Conservation (phyloP, 2,113 vertebrate genomes). For the Ariopsis seemanni region DNA sequence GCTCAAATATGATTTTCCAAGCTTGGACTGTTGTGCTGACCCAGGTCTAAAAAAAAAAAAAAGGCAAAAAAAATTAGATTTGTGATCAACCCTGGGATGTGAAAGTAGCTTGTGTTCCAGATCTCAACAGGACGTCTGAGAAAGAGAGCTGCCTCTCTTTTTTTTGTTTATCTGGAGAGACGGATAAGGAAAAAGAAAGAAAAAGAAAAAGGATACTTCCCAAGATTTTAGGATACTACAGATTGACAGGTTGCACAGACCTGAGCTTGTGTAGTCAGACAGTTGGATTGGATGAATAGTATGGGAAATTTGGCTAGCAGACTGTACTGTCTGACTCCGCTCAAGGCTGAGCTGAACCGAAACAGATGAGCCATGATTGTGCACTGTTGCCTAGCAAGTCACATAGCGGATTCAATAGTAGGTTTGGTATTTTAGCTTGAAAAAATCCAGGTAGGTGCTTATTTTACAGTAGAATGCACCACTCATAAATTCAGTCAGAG, state of each 20-base stretch:
- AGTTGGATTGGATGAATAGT: conserved; percentile 13
- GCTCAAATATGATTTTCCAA: background rate
- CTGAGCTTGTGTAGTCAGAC: conserved; percentile 17
- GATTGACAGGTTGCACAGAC: conserved; percentile 6
- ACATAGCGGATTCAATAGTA: conserved; percentile 13
- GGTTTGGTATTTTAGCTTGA: conserved; percentile 16
- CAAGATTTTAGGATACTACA: background rate
- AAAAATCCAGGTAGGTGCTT: conserved; percentile 1
- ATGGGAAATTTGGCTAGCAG: background rate
- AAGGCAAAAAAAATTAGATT: background rate
- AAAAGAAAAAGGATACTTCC: background rate
- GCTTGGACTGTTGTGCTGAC: background rate
- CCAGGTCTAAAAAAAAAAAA: background rate
- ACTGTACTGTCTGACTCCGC: background rate
- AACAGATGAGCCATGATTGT: conserved; percentile 12
- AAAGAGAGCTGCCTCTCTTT: background rate
- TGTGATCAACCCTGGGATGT: background rate
- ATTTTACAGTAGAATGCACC: conserved; percentile 18
- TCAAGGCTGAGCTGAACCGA: background rate
- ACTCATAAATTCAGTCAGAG: conserved; percentile 17
- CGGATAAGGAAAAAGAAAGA: background rate
- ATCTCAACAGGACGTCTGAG: background rate
- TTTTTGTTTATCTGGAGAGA: background rate
- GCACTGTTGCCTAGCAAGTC: conserved; percentile 50
- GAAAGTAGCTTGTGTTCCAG: background rate